phyloP scores from a whole-genome alignment of 2,888 invertebrate species.

The Cremastinae sp. region DNA sequence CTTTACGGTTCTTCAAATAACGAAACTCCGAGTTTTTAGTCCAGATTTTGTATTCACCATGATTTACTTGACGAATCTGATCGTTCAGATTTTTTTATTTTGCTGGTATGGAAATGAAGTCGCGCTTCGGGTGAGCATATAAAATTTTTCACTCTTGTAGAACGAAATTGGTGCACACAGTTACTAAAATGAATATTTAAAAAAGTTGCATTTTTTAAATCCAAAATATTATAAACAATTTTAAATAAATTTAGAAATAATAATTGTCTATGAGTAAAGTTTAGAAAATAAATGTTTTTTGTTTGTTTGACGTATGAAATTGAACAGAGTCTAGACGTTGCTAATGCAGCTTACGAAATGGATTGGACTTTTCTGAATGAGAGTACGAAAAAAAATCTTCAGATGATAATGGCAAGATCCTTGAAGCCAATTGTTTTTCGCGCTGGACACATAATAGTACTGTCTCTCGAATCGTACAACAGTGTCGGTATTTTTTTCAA shows the following conservation, averaged over 20 bases:
- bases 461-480: conserved; percentile 58
- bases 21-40: conserved; percentile 13
- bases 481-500: conserved; percentile 42
- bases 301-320: conserved; percentile 2
- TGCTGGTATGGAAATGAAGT: conserved; percentile 56
- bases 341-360: conserved; percentile 22
- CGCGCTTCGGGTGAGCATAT: conserved; percentile 20
- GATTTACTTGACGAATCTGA: conserved; percentile 20
- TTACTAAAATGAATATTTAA: too few relatives aligned
- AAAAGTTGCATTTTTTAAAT: too few relatives aligned
- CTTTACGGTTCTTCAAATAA: conserved; percentile 14
- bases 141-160: too few relatives aligned
- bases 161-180: too few relatives aligned
- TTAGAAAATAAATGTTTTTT: not conserved
- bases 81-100: conserved; percentile 44
- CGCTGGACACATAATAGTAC: conserved; percentile 42
- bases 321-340: conserved; percentile 18
- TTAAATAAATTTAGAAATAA: too few relatives aligned
- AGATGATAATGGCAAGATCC: conserved; percentile 56
- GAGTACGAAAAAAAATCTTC: conserved; percentile 7
- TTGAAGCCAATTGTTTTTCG: conserved; percentile 47
- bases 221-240: too few relatives aligned
- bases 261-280: not conserved
- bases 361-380: conserved; percentile 49
- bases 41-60: conserved; percentile 15